Conservation (phyloP, 30 jellyfish, hydroid and myxozoan species). For the Nemopilema nomurai region DNA sequence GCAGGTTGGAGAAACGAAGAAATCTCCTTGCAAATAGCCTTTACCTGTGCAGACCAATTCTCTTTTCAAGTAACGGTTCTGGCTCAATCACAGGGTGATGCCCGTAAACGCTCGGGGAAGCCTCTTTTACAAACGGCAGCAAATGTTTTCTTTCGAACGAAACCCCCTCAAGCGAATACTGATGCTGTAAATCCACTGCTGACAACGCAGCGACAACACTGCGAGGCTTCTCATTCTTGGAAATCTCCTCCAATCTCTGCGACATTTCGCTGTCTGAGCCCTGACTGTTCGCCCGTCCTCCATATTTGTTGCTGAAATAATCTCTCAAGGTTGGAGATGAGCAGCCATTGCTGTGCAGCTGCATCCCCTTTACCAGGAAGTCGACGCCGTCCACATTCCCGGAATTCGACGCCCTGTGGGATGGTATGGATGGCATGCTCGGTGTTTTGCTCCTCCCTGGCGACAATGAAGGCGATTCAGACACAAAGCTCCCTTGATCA, state of each 20-base stretch:
- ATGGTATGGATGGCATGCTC: conserved; percentile 64
- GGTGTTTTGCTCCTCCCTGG: conserved; percentile 41
- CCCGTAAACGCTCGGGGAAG: conserved; percentile 60
- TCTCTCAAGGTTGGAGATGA: conserved; percentile 40
- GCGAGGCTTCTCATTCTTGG: conserved; percentile 22
- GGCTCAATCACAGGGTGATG: conserved; percentile 77
- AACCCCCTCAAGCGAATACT: conserved; percentile 1
- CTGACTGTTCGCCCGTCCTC: neutral
- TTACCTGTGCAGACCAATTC: conserved; percentile 72
- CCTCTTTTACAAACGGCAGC: conserved; percentile 73
- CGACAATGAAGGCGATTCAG: neutral
- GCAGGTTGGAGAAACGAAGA: too few relatives aligned
- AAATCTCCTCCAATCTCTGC: neutral
- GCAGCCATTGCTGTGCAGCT: conserved; percentile 5
- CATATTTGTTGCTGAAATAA: neutral
- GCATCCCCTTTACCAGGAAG: conserved; percentile 57
- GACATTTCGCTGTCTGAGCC: neutral
- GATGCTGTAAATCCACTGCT: conserved; percentile 20
- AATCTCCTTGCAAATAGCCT: neutral
- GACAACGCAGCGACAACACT: conserved; percentile 6
- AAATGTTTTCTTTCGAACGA: conserved; percentile 34
- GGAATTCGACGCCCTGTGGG: conserved; percentile 15
- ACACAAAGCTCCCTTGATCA: neutral
- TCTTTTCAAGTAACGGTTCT: conserved; percentile 76
- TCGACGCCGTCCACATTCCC: conserved; percentile 33